Conservation (phyloP, 2,113 vertebrate species). For the Alosa alosa region DNA sequence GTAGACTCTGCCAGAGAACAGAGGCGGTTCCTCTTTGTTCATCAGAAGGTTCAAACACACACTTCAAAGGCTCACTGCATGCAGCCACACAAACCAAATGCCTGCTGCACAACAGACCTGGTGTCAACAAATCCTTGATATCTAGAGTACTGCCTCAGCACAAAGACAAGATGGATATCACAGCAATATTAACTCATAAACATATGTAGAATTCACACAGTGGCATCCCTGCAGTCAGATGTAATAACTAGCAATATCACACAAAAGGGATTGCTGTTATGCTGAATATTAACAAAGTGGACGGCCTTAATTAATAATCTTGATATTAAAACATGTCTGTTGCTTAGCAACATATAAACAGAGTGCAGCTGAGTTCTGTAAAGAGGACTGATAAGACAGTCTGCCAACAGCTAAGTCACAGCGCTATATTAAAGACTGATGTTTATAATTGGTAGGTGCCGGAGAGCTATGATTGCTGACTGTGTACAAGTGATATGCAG, state of each 20-base stretch:
- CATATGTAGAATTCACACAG: background rate
- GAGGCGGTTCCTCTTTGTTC: constrained; percentile 29
- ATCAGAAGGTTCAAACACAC: constrained; percentile 20
- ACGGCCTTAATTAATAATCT: background rate
- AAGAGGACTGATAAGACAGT: too few species aligned
- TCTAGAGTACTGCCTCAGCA: constrained; percentile 15
- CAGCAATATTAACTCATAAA: constrained; percentile 24
- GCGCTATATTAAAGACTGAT: too few species aligned
- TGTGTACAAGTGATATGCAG: too few species aligned
- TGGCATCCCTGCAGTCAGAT: background rate
- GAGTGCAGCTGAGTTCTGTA: too few species aligned
- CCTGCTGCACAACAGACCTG: constrained; percentile 34
- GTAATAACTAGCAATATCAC: background rate
- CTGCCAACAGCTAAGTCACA: background rate
- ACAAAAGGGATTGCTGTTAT: background rate
- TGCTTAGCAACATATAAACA: background rate
- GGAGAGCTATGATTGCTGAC: too few species aligned
- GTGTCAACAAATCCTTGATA: constrained; percentile 40
- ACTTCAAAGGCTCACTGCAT: constrained; percentile 36
- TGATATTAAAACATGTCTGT: background rate
- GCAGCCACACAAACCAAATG: constrained; percentile 19
- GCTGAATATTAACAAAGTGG: background rate
- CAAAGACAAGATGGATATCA: constrained; percentile 17
- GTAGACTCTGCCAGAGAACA: constrained; percentile 14
- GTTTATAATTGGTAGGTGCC: too few species aligned